A percentile compares a stretch with the other conserved stretches of the same genome.
These are phyloP conservation scores for Semnornis frantzii DNA, from an alignment of 2,113 vertebrate species.

Conservation along the genomic window DNA sequence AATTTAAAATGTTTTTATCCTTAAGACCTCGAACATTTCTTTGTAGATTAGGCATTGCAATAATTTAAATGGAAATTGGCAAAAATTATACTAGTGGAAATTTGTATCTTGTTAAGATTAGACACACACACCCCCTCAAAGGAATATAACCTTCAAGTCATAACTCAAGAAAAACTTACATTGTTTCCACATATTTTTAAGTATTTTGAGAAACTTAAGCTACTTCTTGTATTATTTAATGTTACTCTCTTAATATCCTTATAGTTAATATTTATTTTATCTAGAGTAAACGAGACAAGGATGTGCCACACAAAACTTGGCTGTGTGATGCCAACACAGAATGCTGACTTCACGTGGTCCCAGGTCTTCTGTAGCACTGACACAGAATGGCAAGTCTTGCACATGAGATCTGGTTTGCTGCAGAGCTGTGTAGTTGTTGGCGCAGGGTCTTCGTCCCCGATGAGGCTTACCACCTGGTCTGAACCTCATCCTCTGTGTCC, in stretches of 20 bases:
- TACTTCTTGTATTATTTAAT: neutral
- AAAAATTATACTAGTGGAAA: neutral
- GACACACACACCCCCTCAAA: too few species aligned
- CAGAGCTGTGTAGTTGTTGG: neutral
- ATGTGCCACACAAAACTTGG: neutral
- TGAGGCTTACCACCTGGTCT: neutral
- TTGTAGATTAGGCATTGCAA: neutral
- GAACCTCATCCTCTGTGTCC: neutral
- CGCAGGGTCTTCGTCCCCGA: too few species aligned
- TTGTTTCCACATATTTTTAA: neutral
- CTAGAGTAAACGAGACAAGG: neutral
- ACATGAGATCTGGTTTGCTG: neutral
- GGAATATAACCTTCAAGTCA: neutral
- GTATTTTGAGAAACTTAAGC: neutral
- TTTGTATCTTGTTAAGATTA: neutral
- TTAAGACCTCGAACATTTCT: neutral
- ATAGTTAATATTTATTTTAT: neutral
- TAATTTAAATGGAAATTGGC: neutral
- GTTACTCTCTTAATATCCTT: neutral
- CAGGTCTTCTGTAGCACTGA: neutral
- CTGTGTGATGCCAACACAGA: neutral
- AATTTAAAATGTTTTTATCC: neutral
- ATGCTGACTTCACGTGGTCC: neutral
- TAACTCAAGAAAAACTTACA: neutral
- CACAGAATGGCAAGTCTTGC: neutral